These are phyloP conservation scores for Carettochelys insculpta DNA, from an alignment of 2,113 vertebrate genomes.

Conservation along the genomic window DNA sequence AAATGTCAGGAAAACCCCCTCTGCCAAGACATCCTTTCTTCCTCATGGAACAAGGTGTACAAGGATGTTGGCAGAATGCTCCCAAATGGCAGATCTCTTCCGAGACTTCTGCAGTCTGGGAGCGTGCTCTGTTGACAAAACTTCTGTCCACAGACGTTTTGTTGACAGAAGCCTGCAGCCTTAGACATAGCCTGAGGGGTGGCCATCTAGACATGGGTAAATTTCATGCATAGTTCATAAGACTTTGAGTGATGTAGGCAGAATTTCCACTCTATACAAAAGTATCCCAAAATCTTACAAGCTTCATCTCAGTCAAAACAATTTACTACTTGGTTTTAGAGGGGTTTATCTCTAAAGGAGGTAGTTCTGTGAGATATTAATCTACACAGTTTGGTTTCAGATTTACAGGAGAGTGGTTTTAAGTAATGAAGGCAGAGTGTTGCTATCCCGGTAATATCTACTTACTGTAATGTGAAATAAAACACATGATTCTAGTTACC, in stretches of 20 bases:
- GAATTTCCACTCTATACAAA: not conserved
- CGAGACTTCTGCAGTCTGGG: too few species aligned
- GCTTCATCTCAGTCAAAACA: not conserved
- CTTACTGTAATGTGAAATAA: not conserved
- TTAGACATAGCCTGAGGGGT: too few species aligned
- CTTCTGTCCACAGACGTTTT: too few species aligned
- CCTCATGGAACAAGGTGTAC: too few species aligned
- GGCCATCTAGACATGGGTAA: not conserved
- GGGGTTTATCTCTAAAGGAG: not conserved
- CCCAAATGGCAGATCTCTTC: too few species aligned
- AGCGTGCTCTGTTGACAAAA: too few species aligned
- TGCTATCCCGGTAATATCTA: not conserved
- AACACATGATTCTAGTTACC: not conserved
- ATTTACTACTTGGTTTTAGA: not conserved
- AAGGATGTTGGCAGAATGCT: too few species aligned
- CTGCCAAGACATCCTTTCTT: too few species aligned
- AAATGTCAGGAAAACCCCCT: too few species aligned
- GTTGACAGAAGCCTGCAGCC: too few species aligned
- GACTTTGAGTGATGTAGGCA: not conserved
- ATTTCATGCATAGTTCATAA: not conserved
- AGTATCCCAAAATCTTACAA: not conserved
- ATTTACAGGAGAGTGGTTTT: not conserved
- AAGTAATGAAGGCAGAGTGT: not conserved
- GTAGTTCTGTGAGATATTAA: not conserved
- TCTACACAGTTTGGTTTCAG: not conserved